Evolutionary conservation across 2,888 invertebrate genomes (phyloP), one percentile per base, ranked within the genome.

Genomic region (Ernsta delagoae): DNA sequence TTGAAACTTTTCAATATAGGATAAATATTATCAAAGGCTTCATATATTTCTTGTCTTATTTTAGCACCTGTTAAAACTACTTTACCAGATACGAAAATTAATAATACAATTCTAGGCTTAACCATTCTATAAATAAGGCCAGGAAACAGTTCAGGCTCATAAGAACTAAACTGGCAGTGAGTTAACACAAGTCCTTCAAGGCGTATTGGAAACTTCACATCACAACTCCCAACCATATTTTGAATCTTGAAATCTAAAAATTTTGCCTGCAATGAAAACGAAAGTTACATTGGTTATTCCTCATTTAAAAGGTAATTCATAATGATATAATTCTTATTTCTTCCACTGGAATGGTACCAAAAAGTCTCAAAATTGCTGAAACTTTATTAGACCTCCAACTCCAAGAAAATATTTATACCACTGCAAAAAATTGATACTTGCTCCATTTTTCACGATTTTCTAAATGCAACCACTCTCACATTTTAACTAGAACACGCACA

Each of bases 21-120:
- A 91, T 98, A 98, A 85, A 99, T 99, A 87, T 98, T 98, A 83
- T 98, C 98, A 89, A 99, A 96, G 12, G 99, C 98, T 86, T 99
- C 98, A 87, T 98, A 97, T 70, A 99, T 97, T 87, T 98, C 99
- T 85, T 96, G 95, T 76, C 99, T 94, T 54, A 97, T 97, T 94
- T 99, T 99, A 71, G 98, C 99, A 75, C 99, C 99, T 75, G 99
- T 99, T 74, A 99, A 95, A 12, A 99, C 99, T 72, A 99, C 97
- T 95, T 99, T 99, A 61, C 99, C 99, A 74, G 99, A 99, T 4
- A 99, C 99, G 92, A 99, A 99, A 80, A 99, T 99, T 63, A 99
- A 94, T 74, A 99, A 94, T 4, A 99, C 99, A 82, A 99, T 97
- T 81, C 98, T 96, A 6, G 99, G 99, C 88, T 98, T 97, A 67